These are phyloP conservation scores for Paragorgia papillata DNA, from an alignment of 92 coral and sea anemone genomes.

Conservation along the genomic window DNA sequence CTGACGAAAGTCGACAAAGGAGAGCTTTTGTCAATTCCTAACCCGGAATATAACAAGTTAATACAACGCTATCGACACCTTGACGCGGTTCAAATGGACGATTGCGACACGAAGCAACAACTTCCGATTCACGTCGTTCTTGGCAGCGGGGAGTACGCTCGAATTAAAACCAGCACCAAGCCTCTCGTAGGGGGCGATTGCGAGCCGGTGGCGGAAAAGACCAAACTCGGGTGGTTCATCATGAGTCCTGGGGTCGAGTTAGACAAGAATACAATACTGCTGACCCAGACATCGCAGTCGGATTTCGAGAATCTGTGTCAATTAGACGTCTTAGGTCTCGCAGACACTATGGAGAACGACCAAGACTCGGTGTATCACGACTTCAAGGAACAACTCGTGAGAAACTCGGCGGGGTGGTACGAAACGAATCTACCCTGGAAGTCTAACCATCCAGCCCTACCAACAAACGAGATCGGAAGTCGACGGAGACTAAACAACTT, in stretches of 20 bases:
- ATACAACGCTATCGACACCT: background rate
- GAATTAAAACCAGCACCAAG: background rate
- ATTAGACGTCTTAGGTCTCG: constrained; percentile 12
- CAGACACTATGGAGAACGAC: constrained; percentile 9
- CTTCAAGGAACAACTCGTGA: constrained; percentile 11
- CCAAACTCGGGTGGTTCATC: constrained; percentile 4
- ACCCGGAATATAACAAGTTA: background rate
- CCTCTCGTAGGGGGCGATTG: constrained; percentile 16
- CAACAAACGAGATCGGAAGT: constrained; percentile 16
- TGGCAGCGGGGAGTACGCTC: constrained; percentile 25
- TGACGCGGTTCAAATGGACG: background rate
- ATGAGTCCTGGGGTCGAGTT: constrained; percentile 16
- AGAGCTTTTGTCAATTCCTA: constrained; percentile 22
- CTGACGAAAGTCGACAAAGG: constrained; percentile 26
- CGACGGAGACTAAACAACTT: background rate
- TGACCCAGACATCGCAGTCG: constrained; percentile 9
- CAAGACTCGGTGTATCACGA: background rate
- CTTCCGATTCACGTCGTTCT: constrained; percentile 19
- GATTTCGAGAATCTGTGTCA: constrained; percentile 18
- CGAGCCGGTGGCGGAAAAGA: constrained; percentile 5
- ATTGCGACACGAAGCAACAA: background rate
- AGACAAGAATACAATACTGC: background rate
- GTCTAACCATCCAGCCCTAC: constrained; percentile 20
- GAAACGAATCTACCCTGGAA: constrained; percentile 34
- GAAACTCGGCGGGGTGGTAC: constrained; percentile 30